Conservation (phyloP, 2,888 invertebrate species). For the Sturmia bella region DNA sequence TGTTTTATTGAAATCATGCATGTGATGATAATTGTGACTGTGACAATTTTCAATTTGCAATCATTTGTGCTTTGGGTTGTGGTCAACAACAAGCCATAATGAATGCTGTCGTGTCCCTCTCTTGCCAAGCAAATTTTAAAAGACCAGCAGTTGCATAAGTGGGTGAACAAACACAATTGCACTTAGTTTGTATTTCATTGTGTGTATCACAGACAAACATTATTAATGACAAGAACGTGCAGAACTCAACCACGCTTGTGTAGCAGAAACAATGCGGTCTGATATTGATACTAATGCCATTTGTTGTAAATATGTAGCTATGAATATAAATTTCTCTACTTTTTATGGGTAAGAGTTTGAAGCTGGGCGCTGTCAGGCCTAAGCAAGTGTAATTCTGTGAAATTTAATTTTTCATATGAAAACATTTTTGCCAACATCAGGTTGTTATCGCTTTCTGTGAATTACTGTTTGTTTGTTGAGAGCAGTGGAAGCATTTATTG, state of each 20-base stretch:
- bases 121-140: slow-evolving; percentile 10
- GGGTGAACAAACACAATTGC: not conserved
- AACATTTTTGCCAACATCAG: too few species aligned
- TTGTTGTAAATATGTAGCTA: not conserved
- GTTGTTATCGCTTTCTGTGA: too few species aligned
- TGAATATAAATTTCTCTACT: not conserved
- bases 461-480: too few species aligned
- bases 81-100: slow-evolving; percentile 61
- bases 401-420: too few species aligned
- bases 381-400: too few species aligned
- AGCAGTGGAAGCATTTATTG: too few species aligned
- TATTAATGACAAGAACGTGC: slow-evolving; percentile 52
- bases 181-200: not conserved
- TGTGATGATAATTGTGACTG: slow-evolving; percentile 5
- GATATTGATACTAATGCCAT: slow-evolving; percentile 51
- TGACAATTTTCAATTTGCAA: not conserved
- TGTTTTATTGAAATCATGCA: not conserved
- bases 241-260: slow-evolving; percentile 44
- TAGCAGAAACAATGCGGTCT: slow-evolving; percentile 36
- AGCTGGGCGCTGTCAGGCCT: not conserved
- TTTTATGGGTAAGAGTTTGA: slow-evolving; percentile 1
- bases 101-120: slow-evolving; percentile 42
- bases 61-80: slow-evolving; percentile 58
- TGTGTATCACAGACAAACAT: slow-evolving; percentile 1
- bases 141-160: not conserved